These are phyloP conservation scores for Pantala flavescens DNA, from an alignment of 1,140 invertebrate species.

Conservation along the genomic window DNA sequence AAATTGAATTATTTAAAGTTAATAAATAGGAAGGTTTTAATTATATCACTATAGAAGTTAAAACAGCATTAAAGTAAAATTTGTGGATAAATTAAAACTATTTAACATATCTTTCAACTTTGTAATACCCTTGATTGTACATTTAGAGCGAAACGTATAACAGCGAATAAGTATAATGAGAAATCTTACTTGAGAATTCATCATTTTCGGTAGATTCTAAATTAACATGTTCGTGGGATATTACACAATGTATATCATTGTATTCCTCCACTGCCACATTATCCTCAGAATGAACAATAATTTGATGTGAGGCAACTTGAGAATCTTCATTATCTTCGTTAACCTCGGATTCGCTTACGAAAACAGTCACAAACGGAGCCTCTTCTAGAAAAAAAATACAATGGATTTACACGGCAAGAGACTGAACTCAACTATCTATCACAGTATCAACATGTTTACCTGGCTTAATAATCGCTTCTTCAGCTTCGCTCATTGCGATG, in stretches of 20 bases:
- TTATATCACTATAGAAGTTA: no score
- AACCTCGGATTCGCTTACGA: not conserved
- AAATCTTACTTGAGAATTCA: not conserved
- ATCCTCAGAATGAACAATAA: not conserved
- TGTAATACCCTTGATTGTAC: no score
- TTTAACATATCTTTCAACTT: no score
- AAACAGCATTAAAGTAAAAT: no score
- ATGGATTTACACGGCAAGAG: no score
- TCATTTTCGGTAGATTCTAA: not conserved
- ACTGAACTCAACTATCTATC: not conserved
- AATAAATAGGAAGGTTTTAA: no score
- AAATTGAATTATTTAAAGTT: no score
- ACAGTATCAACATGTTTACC: not conserved
- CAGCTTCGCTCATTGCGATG: conserved; percentile 7
- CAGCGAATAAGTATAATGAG: not conserved
- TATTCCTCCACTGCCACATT: not conserved
- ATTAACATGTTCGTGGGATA: not conserved
- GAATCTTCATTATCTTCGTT: not conserved
- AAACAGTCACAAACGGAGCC: not conserved
- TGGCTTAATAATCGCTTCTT: not conserved
- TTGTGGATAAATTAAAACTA: no score
- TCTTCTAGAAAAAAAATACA: not conserved
- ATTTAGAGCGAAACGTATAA: no score
- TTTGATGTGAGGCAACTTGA: not conserved
- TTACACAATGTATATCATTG: conserved; percentile 2